Conservation (phyloP, 2,888 invertebrate genomes). For the Rutpela maculata region DNA sequence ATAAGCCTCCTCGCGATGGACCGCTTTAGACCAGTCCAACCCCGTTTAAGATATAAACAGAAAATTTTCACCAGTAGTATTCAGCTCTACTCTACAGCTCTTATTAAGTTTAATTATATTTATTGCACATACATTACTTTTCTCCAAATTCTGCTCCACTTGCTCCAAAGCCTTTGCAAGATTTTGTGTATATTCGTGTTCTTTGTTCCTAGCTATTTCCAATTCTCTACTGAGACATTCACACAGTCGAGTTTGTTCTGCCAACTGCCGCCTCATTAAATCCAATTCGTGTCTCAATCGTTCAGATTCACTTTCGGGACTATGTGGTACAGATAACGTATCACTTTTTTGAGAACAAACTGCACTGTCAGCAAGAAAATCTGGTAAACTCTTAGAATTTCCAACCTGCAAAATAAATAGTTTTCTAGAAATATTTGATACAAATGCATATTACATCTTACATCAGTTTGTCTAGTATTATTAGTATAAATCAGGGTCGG, state of each 20-base stretch:
- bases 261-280: conserved; percentile 75
- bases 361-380: conserved; percentile 84
- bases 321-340: conserved; percentile 59
- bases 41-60: too few species aligned
- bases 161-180: conserved; percentile 77
- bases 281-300: conserved; percentile 78
- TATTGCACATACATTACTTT: conserved; percentile 75
- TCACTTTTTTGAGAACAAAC: conserved; percentile 71
- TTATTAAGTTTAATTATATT: background rate
- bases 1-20: too few species aligned
- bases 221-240: conserved; percentile 77
- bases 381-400: conserved; percentile 79
- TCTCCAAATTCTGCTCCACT: conserved; percentile 78
- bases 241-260: conserved; percentile 75
- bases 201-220: conserved; percentile 74
- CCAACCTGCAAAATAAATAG: conserved; percentile 66
- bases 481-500: too few species aligned
- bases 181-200: conserved; percentile 76
- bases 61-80: too few species aligned
- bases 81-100: background rate
- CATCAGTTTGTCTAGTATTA: too few species aligned
- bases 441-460: too few species aligned
- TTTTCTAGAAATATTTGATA: too few species aligned
- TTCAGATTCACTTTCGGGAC: conserved; percentile 71
- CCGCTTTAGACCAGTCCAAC: too few species aligned